Evolutionary conservation across 2,888 invertebrate species (phyloP), one percentile per base, ranked within the genome.

Genomic region (Sinhomidia bicolor): DNA sequence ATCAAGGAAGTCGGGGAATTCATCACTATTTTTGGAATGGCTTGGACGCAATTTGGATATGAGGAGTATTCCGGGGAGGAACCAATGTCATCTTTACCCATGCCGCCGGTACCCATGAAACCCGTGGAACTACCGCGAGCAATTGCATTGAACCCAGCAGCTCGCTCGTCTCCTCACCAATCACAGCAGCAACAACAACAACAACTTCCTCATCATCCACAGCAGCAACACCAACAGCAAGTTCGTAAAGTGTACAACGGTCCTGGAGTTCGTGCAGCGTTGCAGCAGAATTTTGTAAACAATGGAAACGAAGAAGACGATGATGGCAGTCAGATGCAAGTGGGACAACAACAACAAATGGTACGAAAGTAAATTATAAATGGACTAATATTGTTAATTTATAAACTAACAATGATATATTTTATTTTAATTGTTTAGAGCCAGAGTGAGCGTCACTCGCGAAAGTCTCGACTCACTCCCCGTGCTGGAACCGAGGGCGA

Each of bases 11-110:
- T 92, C 0, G 90, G 87, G 6, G 88, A 84, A n/a, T 89, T 85
- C 44, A 60, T 91, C 5, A 65, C 82, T 3, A 60, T 91, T 47
- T 92, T 92, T 79, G 91, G 91, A 57, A 84, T 92, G 74, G 84
- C 71, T 1, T 90, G 85, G 89, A 79, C 89, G 7, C 85, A 87
- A 10, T 91, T 92, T 65, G 87, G 78, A 10, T 86, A 80, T 29
- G 91, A 89, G 20, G 90, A 87, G 60, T 51, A 80, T 36, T 26
- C 20, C 10, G 80, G 76, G 14, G 62, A 78, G 4, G 83, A 88
- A 29, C 82, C 76, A 6, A 51, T 78, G 51, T 17, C 76, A 7
- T 62, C 82, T 20, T 20, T 47, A 20, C 82, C 87, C 0, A 57
- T 74, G 29, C 20, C 65, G 0, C 87, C 87, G 0, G 23, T 88